Base-by-base conservation (phyloP, 2,113 vertebrate genomes). In the Hyperopisus bebe region DNA sequence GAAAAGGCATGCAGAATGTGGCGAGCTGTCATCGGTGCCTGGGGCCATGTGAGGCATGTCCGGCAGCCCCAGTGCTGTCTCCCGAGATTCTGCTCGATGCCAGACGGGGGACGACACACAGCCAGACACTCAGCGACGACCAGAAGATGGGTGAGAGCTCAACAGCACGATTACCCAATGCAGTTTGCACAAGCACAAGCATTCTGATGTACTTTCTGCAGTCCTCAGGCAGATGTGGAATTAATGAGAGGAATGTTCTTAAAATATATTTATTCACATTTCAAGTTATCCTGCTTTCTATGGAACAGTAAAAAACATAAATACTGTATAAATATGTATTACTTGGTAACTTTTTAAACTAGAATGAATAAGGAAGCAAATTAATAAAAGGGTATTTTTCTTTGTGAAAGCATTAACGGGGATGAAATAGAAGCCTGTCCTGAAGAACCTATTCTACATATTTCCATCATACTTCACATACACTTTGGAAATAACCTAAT, bases 1-100 rank as follows among this genome's bases (percentile, higher is more conserved):
- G 80, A 66, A 70, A 70, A 70, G 62, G 19, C 46, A 42, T 55
- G 35, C 58, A 44, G 80, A 62, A 91, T 86, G 89, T 91, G 91
- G 58, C 86, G 50, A 90, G 80, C 90, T 90, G 91, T 90, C 91
- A 90, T 89, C 87, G 82, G 88, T 82, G 82, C 77, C 48, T 35
- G 46, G 13, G 44, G 39, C 53, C 74, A 92, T 90, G 86, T 27
- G 31, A 90, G 85, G 89, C 90, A 90, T 80, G 70, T n/a, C n/a
- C 48, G 82, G 80, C 53, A 62, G n/a, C 80, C 58, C 5, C 24
- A 2, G 58, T 7, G 9, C 58, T 2, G 27, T 62, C 77, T 62
- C 89, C 89, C n/a, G 21, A 83, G 89, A 31, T 62, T 89, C 89
- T 31, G 42, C 58, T 89, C 44, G 77, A 89, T 53, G 83, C 74